Base-by-base conservation (phyloP, 1,140 invertebrate species). In the Penaeus vannamei region DNA sequence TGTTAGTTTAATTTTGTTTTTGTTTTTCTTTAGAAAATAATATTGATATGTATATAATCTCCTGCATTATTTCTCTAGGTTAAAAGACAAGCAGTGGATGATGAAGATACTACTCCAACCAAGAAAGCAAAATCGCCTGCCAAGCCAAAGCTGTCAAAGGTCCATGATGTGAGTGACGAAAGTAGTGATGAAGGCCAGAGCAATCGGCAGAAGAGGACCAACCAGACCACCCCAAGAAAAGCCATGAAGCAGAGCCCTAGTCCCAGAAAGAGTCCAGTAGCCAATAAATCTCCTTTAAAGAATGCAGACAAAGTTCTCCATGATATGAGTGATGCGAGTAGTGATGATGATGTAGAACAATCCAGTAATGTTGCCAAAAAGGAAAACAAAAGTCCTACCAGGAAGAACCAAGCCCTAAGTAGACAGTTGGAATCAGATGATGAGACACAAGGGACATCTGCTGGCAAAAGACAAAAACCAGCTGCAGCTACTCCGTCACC, bases 271-370 rank as follows among this genome's bases (percentile, higher is more conserved):
- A 76, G 72, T 32, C 29, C 72, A 5, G 29, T 29, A 4, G 20
- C 72, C 42, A 76, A 76, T 12, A 76, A 76, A 20, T 76, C 72
- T 76, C 72, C 72, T 76, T 76, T 76, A 32, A 76, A 76, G n/a
- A 76, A 76, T 76, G 42, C 29, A 22, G 8, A 17, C 29, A 76
- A 17, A 29, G 26, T 14, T 32, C 72, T 76, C n/a, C 72, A 76
- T 29, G 72, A 29, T 26, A 76, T 76, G 23, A 76, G 72, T 26
- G 72, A 76, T 76, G 72, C 32, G 26, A 36, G 26, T 53, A 53
- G 53, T 53, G 53, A 53, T 53, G 53, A 53, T 0, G 53, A 53
- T 10, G 12, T 17, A 53, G 53, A 17, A 53, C 53, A 53, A 17
- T 53, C 53, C 53, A 53, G 53, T 53, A 17, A 53, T 17, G 17